Evolutionary conservation across 1,140 invertebrate species (phyloP), one percentile per base, ranked within the genome.

Genomic region (Pemphigus obesinymphae): DNA sequence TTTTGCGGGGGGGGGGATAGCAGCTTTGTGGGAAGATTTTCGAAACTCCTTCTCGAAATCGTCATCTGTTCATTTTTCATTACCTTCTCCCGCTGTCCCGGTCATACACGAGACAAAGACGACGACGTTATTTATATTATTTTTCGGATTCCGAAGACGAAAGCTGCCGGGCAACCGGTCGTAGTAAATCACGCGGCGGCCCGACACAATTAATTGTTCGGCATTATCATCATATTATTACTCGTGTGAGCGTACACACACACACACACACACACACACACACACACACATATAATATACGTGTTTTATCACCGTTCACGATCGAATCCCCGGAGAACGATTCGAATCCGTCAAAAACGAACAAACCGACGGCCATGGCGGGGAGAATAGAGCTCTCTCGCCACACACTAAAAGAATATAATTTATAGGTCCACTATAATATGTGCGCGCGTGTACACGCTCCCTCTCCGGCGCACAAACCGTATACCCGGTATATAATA

Each of bases 171-270:
- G 29, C 75, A 40, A 78, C 75, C 75, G 48, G 75, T 78, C 75
- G 75, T 78, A 58, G 75, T 78, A 78, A 78, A 78, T 78, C 75
- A 78, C 50, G 48, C n/a, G 50, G 31, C 29, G 31, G 45, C 58
- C 40, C 68, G 68, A 70, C 75, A 78, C 75, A 78, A 78, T 78
- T 78, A 78, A 78, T 78, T 78, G 75, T 78, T 78, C 75, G 75
- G 75, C 31, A 40, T 78, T 58, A 78, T 78, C 50, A 78, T 78
- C 61, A 78, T 78, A 58, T 78, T 76, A 58, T 76, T 55, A 13
- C 34, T 58, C 15, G 53, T 55, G 48, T 58, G 48, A 70, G 68
- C 23, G 37, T 43, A 17, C n/a, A 43, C 13, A 66, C 61, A n/a
- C 20, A 37, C 58, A 31, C 15, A 31, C 55, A 15, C 20, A 3